Conservation (phyloP, 2,797 vertebrate species). For the Malurus leucopterus region DNA sequence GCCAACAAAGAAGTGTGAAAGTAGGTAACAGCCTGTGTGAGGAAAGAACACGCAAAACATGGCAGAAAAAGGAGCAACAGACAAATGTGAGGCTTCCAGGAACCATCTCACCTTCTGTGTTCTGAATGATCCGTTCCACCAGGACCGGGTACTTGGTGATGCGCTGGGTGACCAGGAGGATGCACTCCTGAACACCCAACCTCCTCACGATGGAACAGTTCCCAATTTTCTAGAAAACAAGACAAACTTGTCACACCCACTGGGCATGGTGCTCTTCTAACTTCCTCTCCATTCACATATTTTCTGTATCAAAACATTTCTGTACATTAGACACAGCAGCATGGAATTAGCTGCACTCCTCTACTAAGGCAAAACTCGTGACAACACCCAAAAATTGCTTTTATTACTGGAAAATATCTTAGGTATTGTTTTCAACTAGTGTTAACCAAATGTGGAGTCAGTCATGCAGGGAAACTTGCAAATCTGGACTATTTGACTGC, state of each 20-base stretch:
- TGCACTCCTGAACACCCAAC: slow-evolving; percentile 89
- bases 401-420: neutral
- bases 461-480: neutral
- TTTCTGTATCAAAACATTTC: neutral
- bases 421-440: neutral
- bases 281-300: neutral
- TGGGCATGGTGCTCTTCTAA: neutral
- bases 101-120: slow-evolving; percentile 84
- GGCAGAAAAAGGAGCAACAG: neutral
- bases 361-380: neutral
- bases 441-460: neutral
- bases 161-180: slow-evolving; percentile 94
- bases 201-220: slow-evolving; percentile 85
- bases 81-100: neutral
- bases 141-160: slow-evolving; percentile 96
- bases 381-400: neutral
- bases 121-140: slow-evolving; percentile 89
- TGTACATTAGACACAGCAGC: too few species aligned
- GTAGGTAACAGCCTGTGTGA: neutral
- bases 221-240: slow-evolving; percentile 82
- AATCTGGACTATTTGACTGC: neutral
- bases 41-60: neutral
- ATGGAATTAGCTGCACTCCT: neutral
- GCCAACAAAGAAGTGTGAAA: neutral
- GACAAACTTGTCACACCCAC: neutral